Percentiles rank a stretch among this genome's conserved stretches.
Evolutionary conservation across 1,140 invertebrate genomes (phyloP).

Genomic region (Drosophila sturtevanti): DNA sequence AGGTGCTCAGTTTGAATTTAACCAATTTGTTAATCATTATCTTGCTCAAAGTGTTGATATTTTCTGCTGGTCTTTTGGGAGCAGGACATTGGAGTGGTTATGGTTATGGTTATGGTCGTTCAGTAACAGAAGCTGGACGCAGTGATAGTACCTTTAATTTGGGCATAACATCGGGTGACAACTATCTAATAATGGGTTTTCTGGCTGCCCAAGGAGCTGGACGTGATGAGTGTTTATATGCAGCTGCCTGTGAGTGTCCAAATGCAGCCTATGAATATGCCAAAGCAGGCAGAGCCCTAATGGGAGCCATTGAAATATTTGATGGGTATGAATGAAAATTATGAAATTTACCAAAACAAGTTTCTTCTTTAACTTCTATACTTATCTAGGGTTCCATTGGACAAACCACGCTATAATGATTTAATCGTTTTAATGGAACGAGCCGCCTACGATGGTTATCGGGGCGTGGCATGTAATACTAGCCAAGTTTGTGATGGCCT

Average conservation of each 20-base stretch:
- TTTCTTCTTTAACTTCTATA: background rate
- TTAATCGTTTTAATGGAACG: constrained; percentile 69
- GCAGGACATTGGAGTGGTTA: constrained; percentile 86
- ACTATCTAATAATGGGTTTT: constrained; percentile 87
- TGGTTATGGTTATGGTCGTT: constrained; percentile 83
- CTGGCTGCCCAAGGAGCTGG: constrained; percentile 86
- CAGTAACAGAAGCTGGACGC: constrained; percentile 54
- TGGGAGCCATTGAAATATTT: constrained; percentile 88
- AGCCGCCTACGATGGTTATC: constrained; percentile 72
- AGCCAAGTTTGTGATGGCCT: constrained; percentile 63
- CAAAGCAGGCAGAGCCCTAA: constrained; percentile 88
- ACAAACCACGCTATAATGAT: constrained; percentile 71
- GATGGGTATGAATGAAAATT: constrained; percentile 84
- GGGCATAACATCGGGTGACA: constrained; percentile 86
- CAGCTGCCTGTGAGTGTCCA: constrained; percentile 89
- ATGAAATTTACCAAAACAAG: background rate
- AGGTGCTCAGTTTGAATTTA: constrained; percentile 91
- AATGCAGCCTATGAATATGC: constrained; percentile 88
- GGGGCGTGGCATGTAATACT: constrained; percentile 69
- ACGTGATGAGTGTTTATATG: constrained; percentile 89
- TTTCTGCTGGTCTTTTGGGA: constrained; percentile 90
- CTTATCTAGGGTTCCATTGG: constrained; percentile 28
- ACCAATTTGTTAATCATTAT: constrained; percentile 91
- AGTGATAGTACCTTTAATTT: constrained; percentile 82
- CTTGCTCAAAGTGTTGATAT: constrained; percentile 91